Base-by-base conservation (phyloP, 2,888 invertebrate species). In the Proisotoma minuta region DNA sequence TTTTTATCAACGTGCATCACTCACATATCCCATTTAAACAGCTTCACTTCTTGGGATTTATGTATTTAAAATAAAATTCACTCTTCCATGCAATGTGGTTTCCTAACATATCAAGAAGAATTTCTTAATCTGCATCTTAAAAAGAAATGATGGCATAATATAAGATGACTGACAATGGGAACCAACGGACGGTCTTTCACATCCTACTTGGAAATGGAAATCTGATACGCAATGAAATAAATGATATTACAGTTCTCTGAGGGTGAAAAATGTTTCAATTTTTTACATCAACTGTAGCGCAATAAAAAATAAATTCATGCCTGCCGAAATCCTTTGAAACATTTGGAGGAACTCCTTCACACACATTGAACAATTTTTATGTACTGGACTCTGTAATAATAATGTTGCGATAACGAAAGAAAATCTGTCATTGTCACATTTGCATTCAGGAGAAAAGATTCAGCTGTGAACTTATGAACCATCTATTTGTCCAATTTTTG, bases 351-450 rank as follows among this genome's bases (percentile, higher is more conserved):
- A 15, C 34, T 10, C 8, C 34, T 34, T 15, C 8, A 34, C 34
- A 15, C 34, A 34, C 15, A 15, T 43, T n/a, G 43, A 20, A 4
- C 43, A n/a, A n/a, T 15, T 12, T n/a, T 18, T 43, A 12, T 43
- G 20, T 15, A 43, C 10, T 43, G 43, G 18, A 34, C 20, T 43
- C 18, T 43, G 43, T 20, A 43, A 43, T 43, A 4, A 5, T 43
- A 43, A n/a, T n/a, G n/a, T n/a, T n/a, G 5, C 43, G 18, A n/a
- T 43, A n/a, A n/a, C n/a, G 15, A 20, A 5, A 43, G 43, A 18
- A n/a, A 43, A 15, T 43, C 20, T 43, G 43, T 43, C 43, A 43
- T 43, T 43, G 43, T 43, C 43, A 43, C 43, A 43, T 43, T 43
- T 43, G 20, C 43, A 43, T 43, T 43, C 18, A 43, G 20, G 20